Evolutionary conservation across 2,888 invertebrate species (phyloP), one percentile per base, ranked within the genome.

Genomic region (Caenorhabditis sp.): DNA sequence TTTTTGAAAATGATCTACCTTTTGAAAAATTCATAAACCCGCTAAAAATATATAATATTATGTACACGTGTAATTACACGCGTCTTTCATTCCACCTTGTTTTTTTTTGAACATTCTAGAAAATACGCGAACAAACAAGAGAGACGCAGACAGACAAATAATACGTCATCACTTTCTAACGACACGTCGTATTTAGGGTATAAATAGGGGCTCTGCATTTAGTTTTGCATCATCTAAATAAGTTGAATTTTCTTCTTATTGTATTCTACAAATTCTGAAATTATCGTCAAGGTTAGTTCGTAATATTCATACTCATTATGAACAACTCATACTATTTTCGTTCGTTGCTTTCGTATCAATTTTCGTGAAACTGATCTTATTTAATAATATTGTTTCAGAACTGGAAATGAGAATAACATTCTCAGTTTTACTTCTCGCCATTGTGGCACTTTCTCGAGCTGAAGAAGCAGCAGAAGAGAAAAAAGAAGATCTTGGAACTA

Each of bases 401-500:
- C 21, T 55, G 17, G 24, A 17, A 55, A 23, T 53, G 53, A 55
- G 27, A 27, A 67, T 54, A 61, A 36, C 68, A 54, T 24, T 72
- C 58, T 67, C 81, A 36, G 58, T 82, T 12, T 66, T 77, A 58
- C 66, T 74, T 53, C 60, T 83, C 58, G 83, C 76, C 60, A 65
- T 83, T 36, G 73, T 81, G 64, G 78, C 80, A 27, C 58, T 26
- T 6, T 61, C 55, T 5, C 54, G 24, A 36, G 63, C 64, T 62
- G 72, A 72, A 36, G 72, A 72, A n/a, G 62, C 57, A 17, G 19
- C 58, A 8, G 14, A 57, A 2, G 64, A 64, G 10, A 65, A 67
- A 21, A 69, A 77, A 49, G 83, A 85, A 19, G 84, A 85, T 65
- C 76, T 83, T 66, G 85, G 86, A 69, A 85, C 85, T 23, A 85